phyloP scores from a whole-genome alignment of 2,113 vertebrate genomes.

The Entomyzon cyanotis region DNA sequence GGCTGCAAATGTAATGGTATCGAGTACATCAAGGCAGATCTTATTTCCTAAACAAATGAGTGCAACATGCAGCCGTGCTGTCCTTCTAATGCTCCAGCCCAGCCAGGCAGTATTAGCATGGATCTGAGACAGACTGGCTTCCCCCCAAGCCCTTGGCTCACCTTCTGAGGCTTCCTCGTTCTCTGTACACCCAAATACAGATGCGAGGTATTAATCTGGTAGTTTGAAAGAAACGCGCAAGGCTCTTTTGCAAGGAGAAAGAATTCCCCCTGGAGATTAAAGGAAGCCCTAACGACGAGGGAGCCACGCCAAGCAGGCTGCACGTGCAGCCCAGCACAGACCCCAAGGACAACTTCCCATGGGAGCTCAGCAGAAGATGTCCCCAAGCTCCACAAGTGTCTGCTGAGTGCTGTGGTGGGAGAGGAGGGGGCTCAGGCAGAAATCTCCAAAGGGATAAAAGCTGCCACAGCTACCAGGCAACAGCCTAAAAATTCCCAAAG shows the following conservation, averaged over 20 bases:
- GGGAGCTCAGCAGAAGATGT: background rate
- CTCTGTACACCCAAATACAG: slow-evolving; percentile 9
- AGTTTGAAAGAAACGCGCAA: background rate
- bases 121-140: slow-evolving; percentile 29
- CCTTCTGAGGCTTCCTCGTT: slow-evolving; percentile 12
- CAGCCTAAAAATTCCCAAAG: background rate
- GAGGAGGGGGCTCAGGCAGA: background rate
- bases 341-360: background rate
- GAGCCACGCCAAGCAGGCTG: background rate
- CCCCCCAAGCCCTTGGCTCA: slow-evolving; percentile 45
- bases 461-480: background rate
- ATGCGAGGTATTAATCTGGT: background rate
- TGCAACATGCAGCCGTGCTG: slow-evolving; percentile 26
- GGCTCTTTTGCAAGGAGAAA: background rate
- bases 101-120: slow-evolving; percentile 15
- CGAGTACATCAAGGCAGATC: slow-evolving; percentile 57
- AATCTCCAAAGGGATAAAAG: background rate
- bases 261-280: slow-evolving; percentile 5
- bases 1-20: slow-evolving; percentile 51
- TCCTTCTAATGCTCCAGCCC: slow-evolving; percentile 4
- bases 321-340: background rate
- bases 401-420: background rate
- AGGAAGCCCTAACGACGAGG: background rate
- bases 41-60: slow-evolving; percentile 60
- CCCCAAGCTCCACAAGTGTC: background rate